Conservation (phyloP, 2,113 vertebrate genomes). For the Archocentrus centrarchus region DNA sequence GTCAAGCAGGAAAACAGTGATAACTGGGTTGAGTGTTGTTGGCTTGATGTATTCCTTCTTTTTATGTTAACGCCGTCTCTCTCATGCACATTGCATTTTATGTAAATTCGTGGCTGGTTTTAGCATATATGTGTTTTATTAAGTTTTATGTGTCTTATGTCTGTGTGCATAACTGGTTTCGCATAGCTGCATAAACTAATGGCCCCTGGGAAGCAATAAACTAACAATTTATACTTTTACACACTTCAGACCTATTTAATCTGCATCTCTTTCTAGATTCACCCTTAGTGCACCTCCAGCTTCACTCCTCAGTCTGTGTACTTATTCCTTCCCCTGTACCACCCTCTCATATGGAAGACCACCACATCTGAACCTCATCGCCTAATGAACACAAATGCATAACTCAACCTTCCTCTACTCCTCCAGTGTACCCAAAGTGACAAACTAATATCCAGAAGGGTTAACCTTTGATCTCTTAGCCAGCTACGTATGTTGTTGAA, state of each 20-base stretch:
- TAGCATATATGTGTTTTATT: conserved; percentile 28
- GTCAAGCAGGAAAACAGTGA: neutral
- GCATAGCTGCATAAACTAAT: conserved; percentile 2
- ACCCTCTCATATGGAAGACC: neutral
- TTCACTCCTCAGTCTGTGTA: neutral
- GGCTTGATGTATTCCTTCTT: conserved; percentile 1
- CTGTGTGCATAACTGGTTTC: neutral
- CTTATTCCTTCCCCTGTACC: conserved; percentile 4
- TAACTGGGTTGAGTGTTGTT: neutral
- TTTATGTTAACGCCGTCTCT: conserved; percentile 11
- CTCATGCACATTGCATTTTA: conserved; percentile 28
- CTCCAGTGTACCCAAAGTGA: conserved; percentile 10
- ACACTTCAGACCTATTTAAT: neutral
- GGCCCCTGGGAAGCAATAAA: neutral
- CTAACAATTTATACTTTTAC: neutral
- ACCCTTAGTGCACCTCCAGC: neutral
- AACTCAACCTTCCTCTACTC: conserved; percentile 25
- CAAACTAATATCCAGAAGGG: conserved; percentile 46
- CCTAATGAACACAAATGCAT: conserved; percentile 29
- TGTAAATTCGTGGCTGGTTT: conserved; percentile 10
- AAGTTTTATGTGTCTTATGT: conserved; percentile 12
- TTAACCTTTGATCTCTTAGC: conserved; percentile 37
- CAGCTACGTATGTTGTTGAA: conserved; percentile 19
- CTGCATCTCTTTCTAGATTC: neutral
- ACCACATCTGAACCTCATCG: neutral